Percentiles rank a stretch among this genome's conserved stretches.
These are phyloP conservation scores for Microtus ochrogaster DNA, from an alignment of 2,113 vertebrate genomes.

Conservation along the genomic window DNA sequence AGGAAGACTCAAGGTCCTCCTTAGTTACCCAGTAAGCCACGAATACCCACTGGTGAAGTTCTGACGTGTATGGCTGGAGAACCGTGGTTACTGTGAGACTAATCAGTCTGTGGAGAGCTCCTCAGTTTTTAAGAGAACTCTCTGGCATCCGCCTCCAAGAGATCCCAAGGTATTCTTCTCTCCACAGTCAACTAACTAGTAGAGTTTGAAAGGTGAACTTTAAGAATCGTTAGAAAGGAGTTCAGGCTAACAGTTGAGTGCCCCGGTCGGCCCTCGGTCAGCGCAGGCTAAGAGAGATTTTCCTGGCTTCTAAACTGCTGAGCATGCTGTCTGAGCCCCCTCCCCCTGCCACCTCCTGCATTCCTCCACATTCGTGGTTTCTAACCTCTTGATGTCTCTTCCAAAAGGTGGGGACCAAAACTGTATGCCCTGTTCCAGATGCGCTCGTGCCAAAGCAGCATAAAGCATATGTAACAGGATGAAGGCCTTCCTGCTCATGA, in stretches of 20 bases:
- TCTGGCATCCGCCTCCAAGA: background rate
- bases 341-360: background rate
- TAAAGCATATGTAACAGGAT: conserved; percentile 77
- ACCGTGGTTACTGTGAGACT: background rate
- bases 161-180: background rate
- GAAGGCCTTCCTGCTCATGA: background rate
- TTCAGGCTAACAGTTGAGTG: background rate
- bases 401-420: conserved; percentile 83
- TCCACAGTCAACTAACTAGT: background rate
- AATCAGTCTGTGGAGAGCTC: background rate
- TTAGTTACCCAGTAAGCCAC: background rate
- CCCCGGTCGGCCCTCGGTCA: accelerated
- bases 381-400: conserved; percentile 74
- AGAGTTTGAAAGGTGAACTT: background rate
- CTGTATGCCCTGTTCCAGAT: conserved; percentile 81
- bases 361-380: conserved; percentile 1
- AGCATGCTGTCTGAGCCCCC: background rate
- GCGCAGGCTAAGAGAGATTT: background rate
- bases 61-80: background rate
- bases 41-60: background rate
- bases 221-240: background rate
- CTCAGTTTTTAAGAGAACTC: background rate
- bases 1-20: background rate
- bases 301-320: background rate
- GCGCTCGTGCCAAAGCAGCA: conserved; percentile 79